A percentile compares a stretch with the other conserved stretches of the same genome.
Evolutionary conservation across 2,797 vertebrate genomes (phyloP).

Genomic region (Centroberyx gerrardi): DNA sequence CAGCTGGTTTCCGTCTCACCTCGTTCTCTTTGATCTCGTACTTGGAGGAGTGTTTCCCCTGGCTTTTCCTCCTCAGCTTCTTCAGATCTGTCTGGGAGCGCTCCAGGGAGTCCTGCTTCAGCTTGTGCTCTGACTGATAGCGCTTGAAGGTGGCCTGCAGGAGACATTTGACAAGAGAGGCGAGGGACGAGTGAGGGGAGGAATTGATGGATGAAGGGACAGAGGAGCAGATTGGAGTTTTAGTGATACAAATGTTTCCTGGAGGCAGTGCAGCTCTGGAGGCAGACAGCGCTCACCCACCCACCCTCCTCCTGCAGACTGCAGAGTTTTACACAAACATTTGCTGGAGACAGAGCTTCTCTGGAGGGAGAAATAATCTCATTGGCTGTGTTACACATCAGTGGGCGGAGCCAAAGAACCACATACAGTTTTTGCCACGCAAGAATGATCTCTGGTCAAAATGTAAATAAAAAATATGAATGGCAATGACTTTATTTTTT

Average conservation of each 20-base stretch:
- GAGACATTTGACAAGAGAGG: conserved; percentile 19
- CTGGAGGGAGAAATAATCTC: background rate
- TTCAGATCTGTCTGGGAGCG: conserved; percentile 95
- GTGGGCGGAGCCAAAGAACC: no score
- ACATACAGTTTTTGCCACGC: no score
- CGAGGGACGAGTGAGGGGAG: background rate
- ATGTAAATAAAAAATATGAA: no score
- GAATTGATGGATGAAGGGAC: background rate
- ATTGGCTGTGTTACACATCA: no score
- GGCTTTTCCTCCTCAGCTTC: conserved; percentile 96
- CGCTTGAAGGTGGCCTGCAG: conserved; percentile 95
- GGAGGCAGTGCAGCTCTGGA: background rate
- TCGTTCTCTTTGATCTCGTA: conserved; percentile 94
- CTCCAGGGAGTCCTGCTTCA: conserved; percentile 93
- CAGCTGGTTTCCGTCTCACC: conserved; percentile 81
- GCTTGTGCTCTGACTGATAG: conserved; percentile 95
- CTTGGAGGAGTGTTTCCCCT: conserved; percentile 91
- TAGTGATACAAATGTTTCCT: background rate
- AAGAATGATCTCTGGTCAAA: no score
- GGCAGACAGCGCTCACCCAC: no score
- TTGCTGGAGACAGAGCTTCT: no score
- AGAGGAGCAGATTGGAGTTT: background rate
- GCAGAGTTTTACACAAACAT: no score
- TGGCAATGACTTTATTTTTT: no score
- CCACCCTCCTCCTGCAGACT: no score